Evolutionary conservation across 2,797 vertebrate genomes (phyloP).

Genomic region (Rachycentron canadum): DNA sequence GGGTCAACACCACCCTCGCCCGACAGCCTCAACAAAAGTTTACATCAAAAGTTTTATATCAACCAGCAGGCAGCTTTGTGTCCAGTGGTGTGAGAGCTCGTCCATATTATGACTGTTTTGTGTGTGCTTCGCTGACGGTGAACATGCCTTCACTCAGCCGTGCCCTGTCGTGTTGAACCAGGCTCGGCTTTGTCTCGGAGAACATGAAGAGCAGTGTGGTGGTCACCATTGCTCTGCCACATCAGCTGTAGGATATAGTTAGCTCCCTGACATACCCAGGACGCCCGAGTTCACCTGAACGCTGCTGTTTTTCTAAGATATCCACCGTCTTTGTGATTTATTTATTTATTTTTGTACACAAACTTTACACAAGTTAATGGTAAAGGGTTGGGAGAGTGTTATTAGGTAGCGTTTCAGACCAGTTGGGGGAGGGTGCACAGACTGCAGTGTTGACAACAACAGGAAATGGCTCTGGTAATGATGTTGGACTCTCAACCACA

Average conservation of each 20-base stretch:
- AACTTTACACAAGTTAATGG: slow-evolving; percentile 18
- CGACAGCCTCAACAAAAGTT: slow-evolving; percentile 57
- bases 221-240: slow-evolving; percentile 79
- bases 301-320: neutral
- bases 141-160: neutral
- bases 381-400: slow-evolving; percentile 30
- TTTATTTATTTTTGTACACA: neutral
- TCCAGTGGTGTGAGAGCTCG: neutral
- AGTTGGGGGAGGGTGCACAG: slow-evolving; percentile 73
- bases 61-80: neutral
- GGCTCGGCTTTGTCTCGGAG: slow-evolving; percentile 70
- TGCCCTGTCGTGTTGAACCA: slow-evolving; percentile 19
- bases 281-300: neutral
- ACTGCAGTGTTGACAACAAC: slow-evolving; percentile 81
- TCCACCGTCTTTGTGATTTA: neutral
- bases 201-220: slow-evolving; percentile 42
- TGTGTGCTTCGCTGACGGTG: neutral
- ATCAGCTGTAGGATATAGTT: slow-evolving; percentile 70
- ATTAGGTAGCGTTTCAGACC: slow-evolving; percentile 53
- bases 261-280: slow-evolving; percentile 21
- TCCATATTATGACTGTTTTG: neutral
- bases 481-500: slow-evolving; percentile 73
- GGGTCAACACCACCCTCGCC: slow-evolving; percentile 72
- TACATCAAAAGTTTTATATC: slow-evolving; percentile 13
- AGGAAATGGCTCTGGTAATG: slow-evolving; percentile 82